Conservation (phyloP, 1,140 invertebrate genomes). For the Tetraneura akinire region DNA sequence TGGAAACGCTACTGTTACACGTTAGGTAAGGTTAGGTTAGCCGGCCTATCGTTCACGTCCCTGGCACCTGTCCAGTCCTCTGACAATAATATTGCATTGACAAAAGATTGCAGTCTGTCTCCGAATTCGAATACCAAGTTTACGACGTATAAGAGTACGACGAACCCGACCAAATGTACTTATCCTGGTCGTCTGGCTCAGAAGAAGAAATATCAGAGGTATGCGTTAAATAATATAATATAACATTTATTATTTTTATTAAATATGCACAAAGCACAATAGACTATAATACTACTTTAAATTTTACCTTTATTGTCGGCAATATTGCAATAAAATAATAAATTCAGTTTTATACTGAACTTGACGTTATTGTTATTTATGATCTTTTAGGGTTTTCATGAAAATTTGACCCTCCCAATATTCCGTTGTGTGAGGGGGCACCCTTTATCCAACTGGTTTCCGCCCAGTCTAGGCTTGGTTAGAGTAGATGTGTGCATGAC, state of each 20-base stretch:
- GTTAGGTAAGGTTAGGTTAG: too few relatives aligned
- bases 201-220: constrained; percentile 44
- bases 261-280: too few relatives aligned
- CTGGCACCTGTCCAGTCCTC: constrained; percentile 36
- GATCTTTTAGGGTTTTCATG: constrained; percentile 32
- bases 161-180: constrained; percentile 48
- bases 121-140: constrained; percentile 43
- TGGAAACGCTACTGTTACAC: constrained; percentile 15
- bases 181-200: constrained; percentile 41
- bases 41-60: constrained; percentile 28
- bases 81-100: constrained; percentile 35
- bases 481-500: constrained; percentile 37
- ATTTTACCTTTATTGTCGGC: not conserved
- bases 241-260: not conserved
- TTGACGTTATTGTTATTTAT: constrained; percentile 43
- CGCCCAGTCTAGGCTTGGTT: constrained; percentile 18
- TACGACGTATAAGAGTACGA: constrained; percentile 50
- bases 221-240: constrained; percentile 9
- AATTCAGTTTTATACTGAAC: not conserved
- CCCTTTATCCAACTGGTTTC: constrained; percentile 50
- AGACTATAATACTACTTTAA: not conserved
- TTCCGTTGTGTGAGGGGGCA: constrained; percentile 33
- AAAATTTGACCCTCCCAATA: constrained; percentile 39
- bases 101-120: constrained; percentile 38
- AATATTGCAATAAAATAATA: not conserved